Evolutionary conservation across 1,140 invertebrate genomes (phyloP), one percentile per base, ranked within the genome.

Genomic region (Thaumetopoea pityocampa): DNA sequence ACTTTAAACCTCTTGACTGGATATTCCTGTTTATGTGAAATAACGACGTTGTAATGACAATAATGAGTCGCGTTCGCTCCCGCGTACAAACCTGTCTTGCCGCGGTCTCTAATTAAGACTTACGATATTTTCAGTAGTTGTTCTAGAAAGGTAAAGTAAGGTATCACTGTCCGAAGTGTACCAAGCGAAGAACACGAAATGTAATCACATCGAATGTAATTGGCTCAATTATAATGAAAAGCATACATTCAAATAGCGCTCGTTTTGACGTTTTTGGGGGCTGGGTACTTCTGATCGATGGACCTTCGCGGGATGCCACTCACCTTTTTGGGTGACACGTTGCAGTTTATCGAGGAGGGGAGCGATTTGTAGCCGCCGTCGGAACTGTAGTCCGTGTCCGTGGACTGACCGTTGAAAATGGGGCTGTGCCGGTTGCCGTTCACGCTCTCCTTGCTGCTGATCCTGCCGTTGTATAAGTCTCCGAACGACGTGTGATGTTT

Each of bases 281-380:
- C 60, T 36, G 76, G 46, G 37, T 79, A 79, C 48, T 67, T 81
- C 32, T 79, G 73, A 37, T 84, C 80, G 17, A 80, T 53, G 8
- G 85, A 84, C 46, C 81, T 68, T 38, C 85, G 46, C 1, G 85
- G 85, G 28, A 86, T 86, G 10, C 83, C 83, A 53, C 85, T 86
- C 23, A 80, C 60, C 52, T 84, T 85, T 47, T 80, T 85, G 3
- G 80, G 73, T 7, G 80, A 79, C 14, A 38, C 41, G 34, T 67
- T 81, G 36, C 68, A 80, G 51, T 83, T 85, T 9, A 85, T 85
- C 4, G 74, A 80, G 0, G 83, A 85, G 3, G 85, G 85, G n/a
- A 86, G 53, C 0, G 85, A 86, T 33, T 86, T 86, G 61, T 85
- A 86, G 3, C 83, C 85, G 2, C 85, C 80, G 45, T 85, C 85